Evolutionary conservation across 1,140 invertebrate species (phyloP), one percentile per base, ranked within the genome.

Genomic region (Ericerus pela): DNA sequence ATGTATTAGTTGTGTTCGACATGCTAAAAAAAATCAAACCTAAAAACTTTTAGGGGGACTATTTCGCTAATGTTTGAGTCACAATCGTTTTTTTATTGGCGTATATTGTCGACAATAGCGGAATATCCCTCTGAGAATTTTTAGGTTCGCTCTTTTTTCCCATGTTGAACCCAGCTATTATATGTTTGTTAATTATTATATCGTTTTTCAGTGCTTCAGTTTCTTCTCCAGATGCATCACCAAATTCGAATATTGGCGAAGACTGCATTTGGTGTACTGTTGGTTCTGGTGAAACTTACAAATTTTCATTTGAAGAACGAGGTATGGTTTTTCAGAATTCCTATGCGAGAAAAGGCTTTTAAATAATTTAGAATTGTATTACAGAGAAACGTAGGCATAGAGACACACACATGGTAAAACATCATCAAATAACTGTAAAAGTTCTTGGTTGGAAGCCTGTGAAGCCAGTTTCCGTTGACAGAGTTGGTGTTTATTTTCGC

Each of bases 401-500:
- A 62, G 80, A 89, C 65, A 85, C 85, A 0, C 87, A 91, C 68
- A 82, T 82, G 56, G 70, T 84, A 36, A 73, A 76, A 64, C 77
- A 85, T 61, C 92, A 96, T 72, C 90, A 94, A 68, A 76, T 98
- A 36, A 74, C 80, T 14, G 82, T 97, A 11, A 75, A 83, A 55
- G 81, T 97, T 18, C 86, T 93, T 60, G 92, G 91, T 10, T 97
- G 92, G 91, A 78, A 79, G 52, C 73, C 85, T 31, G 79, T 90
- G 54, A 77, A 79, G 60, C 89, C 94, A 14, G 84, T 99, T 1
- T 89, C 88, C 2, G 84, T 99, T 1, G 94, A 98, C 71, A 85
- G 87, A 71, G 92, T 96, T 14, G 95, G 94, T 1, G 78, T 88
- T 16, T 98, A 88, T 69, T 98, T 96, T 68, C 72, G 94, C 54